Conservation (phyloP, 2,888 invertebrate genomes). For the Nephrotoma flavescens region DNA sequence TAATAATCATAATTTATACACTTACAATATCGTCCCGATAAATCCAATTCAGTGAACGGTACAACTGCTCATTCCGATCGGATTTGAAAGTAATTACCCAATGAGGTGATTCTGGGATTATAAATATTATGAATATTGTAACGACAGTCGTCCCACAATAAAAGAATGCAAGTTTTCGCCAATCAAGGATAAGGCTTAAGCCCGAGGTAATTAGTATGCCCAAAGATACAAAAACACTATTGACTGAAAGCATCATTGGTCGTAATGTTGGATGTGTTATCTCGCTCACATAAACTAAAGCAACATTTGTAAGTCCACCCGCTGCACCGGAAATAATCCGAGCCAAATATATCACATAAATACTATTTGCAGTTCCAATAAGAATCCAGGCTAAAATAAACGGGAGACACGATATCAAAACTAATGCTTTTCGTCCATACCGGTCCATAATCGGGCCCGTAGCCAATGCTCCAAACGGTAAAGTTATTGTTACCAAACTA, state of each 20-base stretch:
- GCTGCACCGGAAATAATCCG: conserved; percentile 38
- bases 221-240: conserved; percentile 41
- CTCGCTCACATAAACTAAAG: conserved; percentile 41
- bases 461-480: conserved; percentile 37
- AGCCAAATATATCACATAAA: conserved; percentile 34
- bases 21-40: conserved; percentile 23
- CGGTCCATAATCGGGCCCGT: conserved; percentile 41
- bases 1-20: background rate
- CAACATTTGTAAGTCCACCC: conserved; percentile 37
- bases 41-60: conserved; percentile 32
- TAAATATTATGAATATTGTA: conserved; percentile 25
- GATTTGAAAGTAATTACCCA: conserved; percentile 36
- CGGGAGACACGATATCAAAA: conserved; percentile 31
- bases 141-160: conserved; percentile 27
- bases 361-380: conserved; percentile 29
- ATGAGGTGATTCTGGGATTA: conserved; percentile 41
- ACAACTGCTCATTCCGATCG: conserved; percentile 23
- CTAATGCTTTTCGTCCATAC: conserved; percentile 36
- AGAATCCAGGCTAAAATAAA: conserved; percentile 35
- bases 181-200: conserved; percentile 31
- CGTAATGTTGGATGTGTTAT: conserved; percentile 37
- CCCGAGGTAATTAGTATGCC: conserved; percentile 40
- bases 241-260: conserved; percentile 39
- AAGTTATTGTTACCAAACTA: conserved; percentile 38
- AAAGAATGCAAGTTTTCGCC: conserved; percentile 35